Base-by-base conservation (phyloP, 2,888 invertebrate genomes). In the Drosophila prolongata region DNA sequence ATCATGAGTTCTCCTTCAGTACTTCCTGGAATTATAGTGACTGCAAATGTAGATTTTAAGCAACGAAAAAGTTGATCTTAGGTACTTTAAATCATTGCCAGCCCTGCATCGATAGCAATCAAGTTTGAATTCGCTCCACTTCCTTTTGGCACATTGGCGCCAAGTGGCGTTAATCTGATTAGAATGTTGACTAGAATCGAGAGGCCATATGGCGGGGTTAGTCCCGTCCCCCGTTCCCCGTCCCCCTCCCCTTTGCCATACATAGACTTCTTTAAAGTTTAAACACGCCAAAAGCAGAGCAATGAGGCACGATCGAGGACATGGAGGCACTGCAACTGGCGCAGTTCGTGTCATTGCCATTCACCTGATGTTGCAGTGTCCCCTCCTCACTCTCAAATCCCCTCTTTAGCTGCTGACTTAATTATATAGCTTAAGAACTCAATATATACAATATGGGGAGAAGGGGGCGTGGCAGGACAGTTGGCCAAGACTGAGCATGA, bases 91-190 rank as follows among this genome's bases (percentile, higher is more conserved):
- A 11, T 16, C 8, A 1, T 30, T 11, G 40, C 42, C 55, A 67
- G 30, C 66, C 66, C 66, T 67, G 54, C 13, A 16, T 0, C n/a
- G 37, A 66, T 49, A 16, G 11, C n/a, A 1, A 46, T 46, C 61
- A 34, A 11, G 10, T 42, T 56, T 24, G 38, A 44, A 49, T 66
- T 19, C 52, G 44, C 43, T 55, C 38, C 72, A 55, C 58, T 70
- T 55, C 57, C 61, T 47, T 52, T 80, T 79, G 66, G 46, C 82
- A 59, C 62, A 76, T 79, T 78, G 83, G 78, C 86, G 82, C 86
- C 86, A 78, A 76, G 78, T 81, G 71, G 78, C 86, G 83, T 70
- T 86, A 86, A 82, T 86, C 87, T 80, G 82, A 82, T 82, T 86
- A 86, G 82, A 86, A 83, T 78, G 84, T 75, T 38, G 68, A 68